Evolutionary conservation across 2,797 vertebrate genomes (phyloP).

Genomic region (Chloroceryle amazona): DNA sequence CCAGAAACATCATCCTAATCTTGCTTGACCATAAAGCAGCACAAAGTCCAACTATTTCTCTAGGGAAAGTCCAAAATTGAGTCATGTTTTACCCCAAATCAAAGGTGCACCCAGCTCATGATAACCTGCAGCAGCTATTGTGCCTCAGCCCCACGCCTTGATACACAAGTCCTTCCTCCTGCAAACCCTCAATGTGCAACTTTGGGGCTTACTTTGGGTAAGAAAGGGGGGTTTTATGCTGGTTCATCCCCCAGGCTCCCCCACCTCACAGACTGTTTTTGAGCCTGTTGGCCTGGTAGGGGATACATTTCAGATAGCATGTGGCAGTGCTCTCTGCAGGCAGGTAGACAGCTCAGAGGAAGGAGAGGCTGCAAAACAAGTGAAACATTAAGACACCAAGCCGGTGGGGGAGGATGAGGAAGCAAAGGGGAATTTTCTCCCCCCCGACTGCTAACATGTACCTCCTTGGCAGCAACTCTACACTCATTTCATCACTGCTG

Average conservation of each 20-base stretch:
- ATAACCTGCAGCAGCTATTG: accelerated
- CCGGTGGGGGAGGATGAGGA: accelerated
- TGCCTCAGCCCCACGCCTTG: not conserved
- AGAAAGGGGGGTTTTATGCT: not conserved
- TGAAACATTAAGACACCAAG: accelerated
- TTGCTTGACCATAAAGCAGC: not conserved
- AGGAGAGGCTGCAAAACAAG: not conserved
- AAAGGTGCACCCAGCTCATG: accelerated
- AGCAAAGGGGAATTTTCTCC: not conserved
- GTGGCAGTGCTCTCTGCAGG: not conserved
- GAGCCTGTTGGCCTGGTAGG: accelerated
- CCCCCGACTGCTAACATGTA: not conserved
- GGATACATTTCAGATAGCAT: not conserved
- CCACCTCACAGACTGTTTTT: not conserved
- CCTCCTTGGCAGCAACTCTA: not conserved
- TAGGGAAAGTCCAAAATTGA: not conserved
- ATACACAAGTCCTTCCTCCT: accelerated
- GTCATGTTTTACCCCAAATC: not conserved
- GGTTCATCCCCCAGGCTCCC: accelerated
- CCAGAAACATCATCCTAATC: not conserved
- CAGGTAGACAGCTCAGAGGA: not conserved
- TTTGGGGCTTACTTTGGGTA: not conserved
- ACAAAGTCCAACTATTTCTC: not conserved
- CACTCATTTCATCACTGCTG: not conserved
- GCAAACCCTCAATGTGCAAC: accelerated